Conservation (phyloP, 2,888 invertebrate species). For the Augochlorella aurata region DNA sequence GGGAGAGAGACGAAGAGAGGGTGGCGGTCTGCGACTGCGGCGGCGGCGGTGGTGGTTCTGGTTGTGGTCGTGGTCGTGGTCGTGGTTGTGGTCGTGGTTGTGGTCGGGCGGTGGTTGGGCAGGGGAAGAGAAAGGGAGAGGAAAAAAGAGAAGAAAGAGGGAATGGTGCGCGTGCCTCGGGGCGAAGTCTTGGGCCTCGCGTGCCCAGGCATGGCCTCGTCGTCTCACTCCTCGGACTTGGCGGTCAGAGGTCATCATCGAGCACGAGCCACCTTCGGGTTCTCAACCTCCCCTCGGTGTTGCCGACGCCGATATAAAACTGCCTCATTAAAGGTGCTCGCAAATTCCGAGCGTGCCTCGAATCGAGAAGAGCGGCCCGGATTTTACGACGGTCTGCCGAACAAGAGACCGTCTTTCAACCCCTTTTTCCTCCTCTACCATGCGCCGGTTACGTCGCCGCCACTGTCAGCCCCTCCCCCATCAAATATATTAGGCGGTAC, state of each 20-base stretch:
- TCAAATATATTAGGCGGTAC: not conserved
- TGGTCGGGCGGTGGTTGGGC: not conserved
- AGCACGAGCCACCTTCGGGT: slow-evolving; percentile 80
- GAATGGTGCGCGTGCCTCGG: slow-evolving; percentile 79
- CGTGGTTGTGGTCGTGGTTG: slow-evolving; percentile 3
- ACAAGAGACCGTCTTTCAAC: slow-evolving; percentile 14
- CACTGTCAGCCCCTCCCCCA: not conserved
- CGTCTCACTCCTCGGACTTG: slow-evolving; percentile 74
- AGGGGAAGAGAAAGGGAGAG: slow-evolving; percentile 25
- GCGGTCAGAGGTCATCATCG: slow-evolving; percentile 81
- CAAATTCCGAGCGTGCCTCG: slow-evolving; percentile 51
- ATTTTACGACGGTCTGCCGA: slow-evolving; percentile 36
- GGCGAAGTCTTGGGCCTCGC: slow-evolving; percentile 78
- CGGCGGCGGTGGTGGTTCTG: not conserved
- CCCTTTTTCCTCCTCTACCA: slow-evolving; percentile 22
- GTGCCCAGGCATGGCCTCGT: slow-evolving; percentile 78
- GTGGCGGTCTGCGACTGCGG: not conserved
- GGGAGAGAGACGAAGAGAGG: not conserved
- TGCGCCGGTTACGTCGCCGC: not conserved
- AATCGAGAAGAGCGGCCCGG: slow-evolving; percentile 35
- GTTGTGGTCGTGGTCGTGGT: not conserved
- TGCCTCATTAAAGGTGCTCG: slow-evolving; percentile 63
- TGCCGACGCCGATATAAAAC: slow-evolving; percentile 56
- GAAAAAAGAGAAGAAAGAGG: slow-evolving; percentile 11
- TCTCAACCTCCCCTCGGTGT: slow-evolving; percentile 72